phyloP scores from a whole-genome alignment of 2,888 invertebrate genomes.

The Myathropa florea region DNA sequence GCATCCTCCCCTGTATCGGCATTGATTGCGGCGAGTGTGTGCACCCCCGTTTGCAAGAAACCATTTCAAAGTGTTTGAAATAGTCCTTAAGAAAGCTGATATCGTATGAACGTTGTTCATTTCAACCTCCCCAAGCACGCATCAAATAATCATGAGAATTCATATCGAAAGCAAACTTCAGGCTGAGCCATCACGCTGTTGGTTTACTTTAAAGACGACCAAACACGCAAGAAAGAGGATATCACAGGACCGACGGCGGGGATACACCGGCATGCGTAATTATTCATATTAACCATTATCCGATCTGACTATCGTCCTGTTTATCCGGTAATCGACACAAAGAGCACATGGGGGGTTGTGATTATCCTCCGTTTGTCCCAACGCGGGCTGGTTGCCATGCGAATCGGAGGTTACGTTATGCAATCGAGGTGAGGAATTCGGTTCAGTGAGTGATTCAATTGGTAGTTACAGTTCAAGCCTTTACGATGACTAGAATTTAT shows the following conservation, averaged over 20 bases:
- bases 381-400: neutral
- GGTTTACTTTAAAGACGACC: neutral
- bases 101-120: neutral
- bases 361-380: neutral
- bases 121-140: neutral
- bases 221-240: neutral
- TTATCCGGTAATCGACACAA: conserved; percentile 17
- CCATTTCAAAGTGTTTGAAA: neutral
- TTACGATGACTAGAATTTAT: too few relatives aligned
- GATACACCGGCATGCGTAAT: conserved; percentile 11
- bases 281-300: conserved; percentile 42
- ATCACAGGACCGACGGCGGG: neutral
- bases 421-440: neutral
- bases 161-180: neutral
- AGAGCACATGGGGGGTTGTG: neutral
- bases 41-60: neutral
- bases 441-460: neutral
- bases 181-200: neutral
- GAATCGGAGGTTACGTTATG: neutral
- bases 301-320: conserved; percentile 36
- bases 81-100: neutral
- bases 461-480: too few relatives aligned
- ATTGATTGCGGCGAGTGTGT: too few relatives aligned
- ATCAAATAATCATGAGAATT: neutral
- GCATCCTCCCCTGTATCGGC: too few relatives aligned